Base-by-base conservation (phyloP, 2,888 invertebrate genomes). In the Caenorhabditis sp. region DNA sequence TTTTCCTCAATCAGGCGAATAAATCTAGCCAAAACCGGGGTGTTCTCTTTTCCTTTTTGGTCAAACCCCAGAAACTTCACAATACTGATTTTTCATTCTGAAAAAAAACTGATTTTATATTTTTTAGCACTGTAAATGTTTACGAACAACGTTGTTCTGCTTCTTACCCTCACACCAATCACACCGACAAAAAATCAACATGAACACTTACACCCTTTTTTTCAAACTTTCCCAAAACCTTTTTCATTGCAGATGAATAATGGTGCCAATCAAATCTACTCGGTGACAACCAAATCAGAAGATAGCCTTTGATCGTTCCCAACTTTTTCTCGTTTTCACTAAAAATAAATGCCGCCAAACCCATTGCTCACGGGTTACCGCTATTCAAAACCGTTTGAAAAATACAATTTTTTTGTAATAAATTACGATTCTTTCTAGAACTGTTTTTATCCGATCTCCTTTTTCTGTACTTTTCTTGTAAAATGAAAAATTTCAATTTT, bases 211-310 rank as follows among this genome's bases (percentile, higher is more conserved):
- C n/a, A n/a, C n/a, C n/a, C n/a, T n/a, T n/a, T n/a, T n/a, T n/a
- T 5, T 43, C 14, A 43, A 17, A 17, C 43, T 10, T 43, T 17
- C 43, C 43, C 17, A 12, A 5, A 3, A 10, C 5, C 43, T 17
- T 5, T 43, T 43, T 43, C 43, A 43, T 50, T 65, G 31, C 58
- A 69, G 70, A 55, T 49, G 3, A 59, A 31, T 19, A 26, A 43
- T 43, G 43, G 23, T 17, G 54, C 43, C 19, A 66, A 66, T 36
- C 62, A 66, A 70, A 62, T 70, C n/a, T 70, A 70, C 57, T 70
- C 70, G 10, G 70, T 69, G 5, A 54, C 69, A 5, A 58, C 57
- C 0, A 69, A 65, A 61, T 31, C 63, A 3, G 57, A 58, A 53
- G 49, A 65, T 21, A 31, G 49, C 31, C 21, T 21, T 57, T 55